Evolutionary conservation across 2,888 invertebrate species (phyloP).

Genomic region (Bellardia pandia): DNA sequence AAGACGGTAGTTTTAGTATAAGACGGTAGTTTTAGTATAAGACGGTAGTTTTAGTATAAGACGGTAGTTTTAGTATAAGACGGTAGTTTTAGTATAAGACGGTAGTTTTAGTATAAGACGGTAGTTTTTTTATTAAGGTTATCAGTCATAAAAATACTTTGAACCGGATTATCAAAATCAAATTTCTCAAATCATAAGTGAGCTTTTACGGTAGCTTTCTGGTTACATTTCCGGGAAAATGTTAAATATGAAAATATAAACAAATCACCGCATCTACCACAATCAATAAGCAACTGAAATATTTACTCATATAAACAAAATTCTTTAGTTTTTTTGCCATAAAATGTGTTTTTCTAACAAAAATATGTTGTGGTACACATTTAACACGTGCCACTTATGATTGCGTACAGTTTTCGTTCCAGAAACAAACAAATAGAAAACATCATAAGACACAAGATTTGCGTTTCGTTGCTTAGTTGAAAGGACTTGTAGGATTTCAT

Average conservation of each 20-base stretch:
- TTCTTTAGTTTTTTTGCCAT: background rate
- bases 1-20: no score
- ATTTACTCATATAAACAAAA: background rate
- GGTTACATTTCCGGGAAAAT: background rate
- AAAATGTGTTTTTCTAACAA: background rate
- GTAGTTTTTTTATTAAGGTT: no score
- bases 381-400: conserved; percentile 29
- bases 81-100: no score
- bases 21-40: no score
- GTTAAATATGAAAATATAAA: background rate
- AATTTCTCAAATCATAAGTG: no score
- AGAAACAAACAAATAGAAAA: background rate
- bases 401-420: background rate
- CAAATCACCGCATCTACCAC: background rate
- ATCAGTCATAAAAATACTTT: background rate
- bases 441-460: conserved; percentile 7
- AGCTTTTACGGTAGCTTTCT: background rate
- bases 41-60: no score
- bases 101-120: no score
- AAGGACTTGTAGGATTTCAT: conserved; percentile 35
- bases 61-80: no score
- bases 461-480: conserved; percentile 8
- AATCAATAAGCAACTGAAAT: background rate
- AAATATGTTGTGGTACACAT: background rate
- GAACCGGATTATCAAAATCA: no score